Base-by-base conservation (phyloP, 1,140 invertebrate genomes). In the Drosophila gunungcola region DNA sequence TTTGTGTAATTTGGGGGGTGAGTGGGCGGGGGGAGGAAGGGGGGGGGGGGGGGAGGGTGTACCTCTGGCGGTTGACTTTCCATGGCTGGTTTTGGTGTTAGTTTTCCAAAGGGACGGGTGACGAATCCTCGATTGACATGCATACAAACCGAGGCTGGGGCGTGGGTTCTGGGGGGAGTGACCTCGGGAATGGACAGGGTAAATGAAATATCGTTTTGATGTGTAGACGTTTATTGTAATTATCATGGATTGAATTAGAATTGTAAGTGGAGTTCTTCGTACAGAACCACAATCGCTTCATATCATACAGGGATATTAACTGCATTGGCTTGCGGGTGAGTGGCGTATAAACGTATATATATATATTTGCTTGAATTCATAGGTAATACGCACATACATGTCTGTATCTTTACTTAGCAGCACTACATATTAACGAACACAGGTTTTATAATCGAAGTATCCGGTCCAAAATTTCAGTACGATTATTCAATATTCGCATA, bases 391-490 rank as follows among this genome's bases (percentile, higher is more conserved):
- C 49, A 57, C 57, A 67, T 34, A 51, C 48, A 51, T 16, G 29
- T 56, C 43, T 42, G 64, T 69, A 69, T 69, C 51, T 57, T 70
- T 70, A 49, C 68, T 68, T 70, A 70, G 52, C 65, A 70, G 53
- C 68, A 70, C 64, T 85, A 81, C 70, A 49, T 80, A 69, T 84
- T 90, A 90, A 85, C 86, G 86, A 90, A 90, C 86, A 90, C 86
- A 90, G 82, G 79, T 82, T 77, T 82, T 90, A 69, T 82, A 76
- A 83, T 74, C 77, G 25, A 85, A 90, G 86, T 90, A 90, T 90
- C 86, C 82, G 86, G 80, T 81, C 56, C 55, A 83, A 81, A 74
- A 84, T 84, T 73, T 67, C 56, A 29, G 42, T 45, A 78, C 65
- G 25, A 60, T 62, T 63, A 36, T 56, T 51, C 49, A 36, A 73